These are phyloP conservation scores for Pissodes strobi DNA, from an alignment of 1,140 invertebrate species.

Conservation along the genomic window DNA sequence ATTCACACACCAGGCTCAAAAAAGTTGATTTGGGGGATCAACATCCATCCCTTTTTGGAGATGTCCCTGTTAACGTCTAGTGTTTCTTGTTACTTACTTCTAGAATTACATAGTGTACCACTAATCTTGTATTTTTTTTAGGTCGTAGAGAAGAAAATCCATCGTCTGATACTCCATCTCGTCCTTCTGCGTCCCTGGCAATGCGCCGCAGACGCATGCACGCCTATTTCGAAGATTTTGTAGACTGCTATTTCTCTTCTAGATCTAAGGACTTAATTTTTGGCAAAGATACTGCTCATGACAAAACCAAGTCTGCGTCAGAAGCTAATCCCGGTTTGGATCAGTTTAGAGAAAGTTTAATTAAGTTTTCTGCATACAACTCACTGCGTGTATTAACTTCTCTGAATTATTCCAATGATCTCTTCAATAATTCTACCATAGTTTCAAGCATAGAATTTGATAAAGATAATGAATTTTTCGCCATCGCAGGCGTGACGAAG, in stretches of 20 bases:
- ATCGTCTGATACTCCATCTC: constrained; percentile 17
- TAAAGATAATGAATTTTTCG: constrained; percentile 95
- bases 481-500: constrained; percentile 94
- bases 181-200: constrained; percentile 56
- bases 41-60: too few relatives aligned
- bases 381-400: constrained; percentile 81
- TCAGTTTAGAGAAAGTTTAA: constrained; percentile 83
- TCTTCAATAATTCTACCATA: constrained; percentile 86
- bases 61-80: neutral
- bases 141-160: constrained; percentile 41
- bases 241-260: constrained; percentile 82
- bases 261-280: constrained; percentile 74
- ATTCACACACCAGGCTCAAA: too few relatives aligned
- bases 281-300: constrained; percentile 55
- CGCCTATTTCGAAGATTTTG: constrained; percentile 89
- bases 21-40: too few relatives aligned
- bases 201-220: constrained; percentile 76
- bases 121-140: constrained; percentile 11
- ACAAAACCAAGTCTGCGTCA: constrained; percentile 44
- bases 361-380: constrained; percentile 86
- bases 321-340: constrained; percentile 66
- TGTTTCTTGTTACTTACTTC: neutral
- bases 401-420: constrained; percentile 87
- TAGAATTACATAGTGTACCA: too few relatives aligned
- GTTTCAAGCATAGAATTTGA: constrained; percentile 98